phyloP scores from a whole-genome alignment of 2,113 vertebrate genomes.

The Talpa occidentalis region DNA sequence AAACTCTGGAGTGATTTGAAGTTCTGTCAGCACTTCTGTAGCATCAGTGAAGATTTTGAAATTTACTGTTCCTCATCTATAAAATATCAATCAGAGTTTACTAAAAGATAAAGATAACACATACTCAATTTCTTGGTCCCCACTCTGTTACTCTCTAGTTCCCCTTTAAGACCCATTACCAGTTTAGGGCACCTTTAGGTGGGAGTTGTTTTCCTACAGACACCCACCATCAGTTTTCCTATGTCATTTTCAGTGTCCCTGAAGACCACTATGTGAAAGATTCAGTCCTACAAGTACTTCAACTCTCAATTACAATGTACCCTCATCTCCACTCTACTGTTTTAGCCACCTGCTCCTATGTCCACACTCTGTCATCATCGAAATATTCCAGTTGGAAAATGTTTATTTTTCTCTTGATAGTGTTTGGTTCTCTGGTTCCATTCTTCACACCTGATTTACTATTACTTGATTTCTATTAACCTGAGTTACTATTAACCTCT shows the following conservation, averaged over 20 bases:
- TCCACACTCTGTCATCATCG: background rate
- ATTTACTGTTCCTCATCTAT: background rate
- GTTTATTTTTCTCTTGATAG: background rate
- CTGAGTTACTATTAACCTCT: background rate
- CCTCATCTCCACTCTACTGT: background rate
- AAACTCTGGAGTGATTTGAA: slow-evolving; percentile 12
- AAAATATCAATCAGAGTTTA: slow-evolving; percentile 29
- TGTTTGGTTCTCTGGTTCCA: background rate
- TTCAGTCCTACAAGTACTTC: background rate
- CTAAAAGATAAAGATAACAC: background rate
- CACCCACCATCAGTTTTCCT: background rate
- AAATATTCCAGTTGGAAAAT: background rate
- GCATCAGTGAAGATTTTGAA: slow-evolving; percentile 7
- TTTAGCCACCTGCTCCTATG: background rate
- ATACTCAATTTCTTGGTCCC: background rate
- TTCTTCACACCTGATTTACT: background rate
- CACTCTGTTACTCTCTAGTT: background rate
- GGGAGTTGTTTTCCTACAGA: background rate
- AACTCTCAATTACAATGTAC: background rate
- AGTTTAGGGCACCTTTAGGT: background rate
- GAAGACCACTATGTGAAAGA: background rate
- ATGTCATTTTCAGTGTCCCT: background rate
- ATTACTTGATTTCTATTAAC: no score
- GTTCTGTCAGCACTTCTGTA: background rate
- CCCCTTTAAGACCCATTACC: background rate